Conservation (phyloP, 2,888 invertebrate genomes). For the Nephrotoma flavescens region DNA sequence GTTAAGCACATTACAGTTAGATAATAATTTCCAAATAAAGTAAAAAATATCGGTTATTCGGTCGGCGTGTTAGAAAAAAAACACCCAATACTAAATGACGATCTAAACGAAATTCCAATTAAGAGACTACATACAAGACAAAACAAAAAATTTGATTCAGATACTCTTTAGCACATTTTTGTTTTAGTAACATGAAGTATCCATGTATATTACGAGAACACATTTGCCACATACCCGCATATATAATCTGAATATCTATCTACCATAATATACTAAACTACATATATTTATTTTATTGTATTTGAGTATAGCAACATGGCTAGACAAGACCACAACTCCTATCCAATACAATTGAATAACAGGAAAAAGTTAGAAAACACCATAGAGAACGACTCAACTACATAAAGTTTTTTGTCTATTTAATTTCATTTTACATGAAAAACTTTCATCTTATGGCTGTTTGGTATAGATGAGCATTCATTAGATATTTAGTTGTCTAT, state of each 20-base stretch:
- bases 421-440: neutral
- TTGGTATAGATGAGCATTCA: neutral
- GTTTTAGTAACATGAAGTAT: neutral
- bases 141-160: neutral
- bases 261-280: neutral
- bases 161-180: no score
- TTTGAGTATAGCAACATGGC: neutral
- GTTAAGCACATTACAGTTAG: no score
- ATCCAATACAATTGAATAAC: neutral
- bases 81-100: no score
- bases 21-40: no score
- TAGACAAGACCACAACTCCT: neutral
- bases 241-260: neutral
- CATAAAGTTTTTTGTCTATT: neutral
- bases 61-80: no score
- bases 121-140: neutral
- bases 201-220: neutral
- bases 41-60: no score
- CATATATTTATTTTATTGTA: neutral
- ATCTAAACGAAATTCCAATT: no score
- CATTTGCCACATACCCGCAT: neutral
- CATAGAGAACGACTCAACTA: neutral
- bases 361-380: neutral
- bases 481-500: neutral
- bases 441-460: neutral